Conservation (phyloP, 2,113 vertebrate species). For the Corythornis vintsioides region DNA sequence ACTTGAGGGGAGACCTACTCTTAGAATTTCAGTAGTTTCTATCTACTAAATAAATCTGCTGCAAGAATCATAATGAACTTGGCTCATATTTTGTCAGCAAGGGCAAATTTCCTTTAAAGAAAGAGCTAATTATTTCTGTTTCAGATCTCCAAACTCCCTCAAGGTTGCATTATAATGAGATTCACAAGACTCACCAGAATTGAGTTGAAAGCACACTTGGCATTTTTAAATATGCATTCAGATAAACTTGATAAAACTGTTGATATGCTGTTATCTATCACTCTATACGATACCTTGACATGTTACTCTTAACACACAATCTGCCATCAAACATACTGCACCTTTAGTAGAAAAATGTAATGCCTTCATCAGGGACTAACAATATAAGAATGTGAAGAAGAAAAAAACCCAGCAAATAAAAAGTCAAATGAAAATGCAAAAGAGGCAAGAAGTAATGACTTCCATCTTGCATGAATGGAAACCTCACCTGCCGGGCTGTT, state of each 20-base stretch:
- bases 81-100: constrained; percentile 5
- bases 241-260: constrained; percentile 28
- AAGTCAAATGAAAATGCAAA: neutral
- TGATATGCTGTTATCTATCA: constrained; percentile 3
- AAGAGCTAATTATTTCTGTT: constrained; percentile 34
- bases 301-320: neutral
- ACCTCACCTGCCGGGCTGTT: neutral
- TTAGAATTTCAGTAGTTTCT: neutral
- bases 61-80: neutral
- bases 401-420: neutral
- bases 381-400: neutral
- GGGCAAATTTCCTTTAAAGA: constrained; percentile 31
- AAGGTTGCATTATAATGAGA: constrained; percentile 44
- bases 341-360: neutral
- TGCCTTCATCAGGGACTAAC: neutral
- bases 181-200: neutral
- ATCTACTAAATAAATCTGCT: neutral
- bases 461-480: neutral
- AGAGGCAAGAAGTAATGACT: neutral
- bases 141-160: constrained; percentile 27
- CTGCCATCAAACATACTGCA: neutral
- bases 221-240: constrained; percentile 47
- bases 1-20: neutral
- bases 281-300: neutral
- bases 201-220: constrained; percentile 1